phyloP scores from a whole-genome alignment of 2,888 invertebrate species.

The Drosophila nr. perissopoda region DNA sequence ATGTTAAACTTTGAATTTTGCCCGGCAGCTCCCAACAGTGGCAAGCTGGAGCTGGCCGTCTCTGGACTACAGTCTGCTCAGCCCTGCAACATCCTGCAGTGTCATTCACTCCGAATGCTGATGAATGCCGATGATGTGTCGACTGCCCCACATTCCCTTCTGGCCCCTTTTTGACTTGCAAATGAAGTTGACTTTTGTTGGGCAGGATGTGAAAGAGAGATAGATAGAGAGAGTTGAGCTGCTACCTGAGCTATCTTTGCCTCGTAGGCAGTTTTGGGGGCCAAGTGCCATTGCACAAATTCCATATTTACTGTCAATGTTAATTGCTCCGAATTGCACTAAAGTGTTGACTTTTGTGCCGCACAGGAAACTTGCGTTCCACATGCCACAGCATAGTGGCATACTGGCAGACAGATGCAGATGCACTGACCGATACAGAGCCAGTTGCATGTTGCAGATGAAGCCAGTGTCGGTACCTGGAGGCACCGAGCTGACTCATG shows the following conservation, averaged over 20 bases:
- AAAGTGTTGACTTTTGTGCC: constrained; percentile 77
- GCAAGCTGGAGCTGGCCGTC: background rate
- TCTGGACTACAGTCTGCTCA: background rate
- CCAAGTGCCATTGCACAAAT: constrained; percentile 62
- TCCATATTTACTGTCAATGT: constrained; percentile 80
- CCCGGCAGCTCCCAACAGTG: constrained; percentile 19
- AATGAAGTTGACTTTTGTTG: constrained; percentile 68
- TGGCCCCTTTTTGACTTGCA: constrained; percentile 52
- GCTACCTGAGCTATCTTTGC: constrained; percentile 44
- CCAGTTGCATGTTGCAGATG: background rate
- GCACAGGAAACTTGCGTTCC: constrained; percentile 62
- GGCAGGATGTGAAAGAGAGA: constrained; percentile 54
- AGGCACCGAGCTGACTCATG: constrained; percentile 22
- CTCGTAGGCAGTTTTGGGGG: constrained; percentile 73
- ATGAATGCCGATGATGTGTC: constrained; percentile 64
- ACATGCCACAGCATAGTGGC: constrained; percentile 48
- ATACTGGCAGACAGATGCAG: background rate
- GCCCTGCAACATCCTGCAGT: constrained; percentile 54
- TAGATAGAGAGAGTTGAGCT: background rate
- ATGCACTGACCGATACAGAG: background rate
- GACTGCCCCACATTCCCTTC: background rate
- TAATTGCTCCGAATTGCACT: constrained; percentile 77
- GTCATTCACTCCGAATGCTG: constrained; percentile 48
- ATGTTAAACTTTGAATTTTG: constrained; percentile 56
- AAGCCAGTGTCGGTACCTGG: background rate